Evolutionary conservation across 2,113 vertebrate genomes (phyloP), one percentile per base, ranked within the genome.

Genomic region (Strix uralensis): DNA sequence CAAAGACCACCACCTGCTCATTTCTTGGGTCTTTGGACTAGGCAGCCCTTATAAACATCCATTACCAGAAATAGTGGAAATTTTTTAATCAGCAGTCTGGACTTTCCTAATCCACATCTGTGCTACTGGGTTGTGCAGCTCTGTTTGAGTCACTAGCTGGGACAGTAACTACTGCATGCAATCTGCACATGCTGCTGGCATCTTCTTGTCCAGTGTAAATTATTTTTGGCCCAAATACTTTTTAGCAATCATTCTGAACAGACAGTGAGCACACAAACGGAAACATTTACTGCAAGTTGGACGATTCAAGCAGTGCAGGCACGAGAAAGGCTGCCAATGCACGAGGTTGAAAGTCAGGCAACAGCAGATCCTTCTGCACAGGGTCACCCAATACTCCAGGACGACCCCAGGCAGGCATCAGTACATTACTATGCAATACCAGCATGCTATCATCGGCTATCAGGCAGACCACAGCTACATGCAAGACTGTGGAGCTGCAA

Each of bases 1-100:
- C 78, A 85, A 89, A 94, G 91, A 96, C 94, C 78, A 94, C 52
- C 83, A 94, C 19, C 70, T 87, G 78, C 59, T 96, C 86, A 44
- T 42, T 90, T 86, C 67, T 62, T 59, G 69, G 84, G 78, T 87
- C 91, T 91, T 19, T 55, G 70, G 89, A 92, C 67, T 14, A 82
- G 66, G 87, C 66, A 92, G 55, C 40, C 93, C 63, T 8, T 46
- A 75, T 44, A 88, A 93, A 96, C 82, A 90, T 38, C 79, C 58
- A 90, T 47, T 54, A 94, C 79, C 75, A 86, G 63, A 92, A 95
- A 86, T 3, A 58, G 40, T 86, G 71, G 81, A 84, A 78, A 87
- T 87, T 81, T 89, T 92, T 13, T 55, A 66, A 96, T 73, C 78
- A 32, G 75, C 42, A 81, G 59, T 32, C 75, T 93, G 90, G 51